Evolutionary conservation across 2,113 vertebrate species (phyloP).

Genomic region (Equus quagga): DNA sequence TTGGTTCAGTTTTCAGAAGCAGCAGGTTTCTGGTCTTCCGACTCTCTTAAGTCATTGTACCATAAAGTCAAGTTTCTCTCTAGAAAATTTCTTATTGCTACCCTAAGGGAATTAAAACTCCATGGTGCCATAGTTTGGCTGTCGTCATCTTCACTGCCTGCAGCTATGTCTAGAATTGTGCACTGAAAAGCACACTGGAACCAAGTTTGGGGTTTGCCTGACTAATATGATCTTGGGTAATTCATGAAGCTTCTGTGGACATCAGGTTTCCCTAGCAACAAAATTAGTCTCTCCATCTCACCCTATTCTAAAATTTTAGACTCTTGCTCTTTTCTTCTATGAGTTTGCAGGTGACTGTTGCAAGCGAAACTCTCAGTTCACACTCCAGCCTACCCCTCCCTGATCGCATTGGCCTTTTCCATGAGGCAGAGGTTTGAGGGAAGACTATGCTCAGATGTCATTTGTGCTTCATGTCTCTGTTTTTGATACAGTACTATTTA

Average conservation of each 20-base stretch:
- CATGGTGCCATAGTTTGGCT: neutral
- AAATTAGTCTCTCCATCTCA: neutral
- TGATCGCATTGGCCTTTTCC: neutral
- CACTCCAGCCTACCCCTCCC: neutral
- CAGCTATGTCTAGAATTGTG: neutral
- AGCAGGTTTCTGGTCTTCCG: neutral
- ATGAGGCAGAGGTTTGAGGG: neutral
- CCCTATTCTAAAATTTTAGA: neutral
- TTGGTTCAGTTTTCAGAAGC: conserved; percentile 9
- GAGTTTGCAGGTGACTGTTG: neutral
- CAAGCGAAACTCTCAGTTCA: neutral
- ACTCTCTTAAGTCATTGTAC: neutral
- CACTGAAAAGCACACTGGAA: neutral
- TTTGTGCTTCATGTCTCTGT: neutral
- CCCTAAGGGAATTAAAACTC: neutral
- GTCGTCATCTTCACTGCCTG: neutral
- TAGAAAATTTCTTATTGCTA: neutral
- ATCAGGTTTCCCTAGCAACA: neutral
- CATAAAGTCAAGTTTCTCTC: neutral
- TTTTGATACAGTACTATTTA: neutral
- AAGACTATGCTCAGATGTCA: neutral
- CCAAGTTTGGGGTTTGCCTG: neutral
- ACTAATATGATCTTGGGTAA: neutral
- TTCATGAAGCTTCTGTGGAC: neutral
- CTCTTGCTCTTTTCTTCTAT: neutral